Percentiles rank a stretch among this genome's conserved stretches.
Evolutionary conservation across 2,888 invertebrate species (phyloP).

Genomic region (Polyommatus icarus): DNA sequence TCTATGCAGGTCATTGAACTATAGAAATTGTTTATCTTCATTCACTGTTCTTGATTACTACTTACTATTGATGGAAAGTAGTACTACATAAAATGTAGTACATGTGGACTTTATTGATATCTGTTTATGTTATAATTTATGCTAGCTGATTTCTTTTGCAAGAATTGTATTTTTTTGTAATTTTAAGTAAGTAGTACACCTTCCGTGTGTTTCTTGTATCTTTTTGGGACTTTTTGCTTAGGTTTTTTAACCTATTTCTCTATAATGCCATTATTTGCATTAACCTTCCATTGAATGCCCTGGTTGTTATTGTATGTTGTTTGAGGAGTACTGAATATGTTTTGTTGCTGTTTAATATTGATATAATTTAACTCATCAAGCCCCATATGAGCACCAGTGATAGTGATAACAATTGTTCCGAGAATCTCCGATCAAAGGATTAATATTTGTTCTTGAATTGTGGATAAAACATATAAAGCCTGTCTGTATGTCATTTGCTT

Average conservation of each 20-base stretch:
- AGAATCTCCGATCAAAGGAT: no score
- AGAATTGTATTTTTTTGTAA: not conserved
- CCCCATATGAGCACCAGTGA: no score
- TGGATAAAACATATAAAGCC: not conserved
- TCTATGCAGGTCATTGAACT: conserved; percentile 66
- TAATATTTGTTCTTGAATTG: no score
- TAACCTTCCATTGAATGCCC: not conserved
- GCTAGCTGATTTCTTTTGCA: not conserved
- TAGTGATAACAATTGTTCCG: no score
- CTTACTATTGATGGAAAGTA: not conserved
- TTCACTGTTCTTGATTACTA: conserved; percentile 34
- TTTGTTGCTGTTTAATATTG: no score
- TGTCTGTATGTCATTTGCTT: not conserved
- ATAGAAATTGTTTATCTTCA: conserved; percentile 56
- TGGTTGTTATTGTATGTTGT: not conserved
- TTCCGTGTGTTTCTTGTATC: no score
- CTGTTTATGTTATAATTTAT: no score
- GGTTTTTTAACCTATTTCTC: not conserved
- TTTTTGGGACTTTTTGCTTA: not conserved
- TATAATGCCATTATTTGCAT: no score
- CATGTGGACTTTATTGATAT: not conserved
- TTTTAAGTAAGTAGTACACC: no score
- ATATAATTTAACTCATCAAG: no score
- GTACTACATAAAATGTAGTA: not conserved
- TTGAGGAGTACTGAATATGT: not conserved